Percentiles rank a stretch among this genome's conserved stretches.
Conservation (phyloP, 2,888 invertebrate genomes). For the Pomacea canaliculata region DNA sequence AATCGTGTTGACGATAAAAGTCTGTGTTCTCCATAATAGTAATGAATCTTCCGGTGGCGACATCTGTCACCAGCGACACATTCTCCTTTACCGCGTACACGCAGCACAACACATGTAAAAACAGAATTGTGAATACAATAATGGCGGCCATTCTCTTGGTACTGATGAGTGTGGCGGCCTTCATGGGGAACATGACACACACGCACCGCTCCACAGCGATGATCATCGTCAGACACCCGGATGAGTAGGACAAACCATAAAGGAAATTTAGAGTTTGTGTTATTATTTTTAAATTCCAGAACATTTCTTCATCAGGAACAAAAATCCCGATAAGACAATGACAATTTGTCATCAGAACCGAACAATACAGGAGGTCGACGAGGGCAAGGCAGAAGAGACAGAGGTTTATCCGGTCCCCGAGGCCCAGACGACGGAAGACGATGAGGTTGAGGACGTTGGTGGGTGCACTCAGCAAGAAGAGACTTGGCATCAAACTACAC, state of each 20-base stretch:
- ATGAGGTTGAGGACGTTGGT: background rate
- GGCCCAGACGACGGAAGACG: background rate
- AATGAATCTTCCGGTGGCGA: background rate
- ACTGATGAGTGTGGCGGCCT: background rate
- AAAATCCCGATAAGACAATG: slow-evolving; percentile 29
- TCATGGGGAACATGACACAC: background rate
- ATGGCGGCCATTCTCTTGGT: background rate
- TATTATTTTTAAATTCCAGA: background rate
- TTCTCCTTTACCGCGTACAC: background rate
- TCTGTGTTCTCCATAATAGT: background rate
- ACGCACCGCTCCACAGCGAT: background rate
- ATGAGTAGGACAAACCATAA: background rate
- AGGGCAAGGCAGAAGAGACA: background rate
- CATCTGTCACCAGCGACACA: background rate
- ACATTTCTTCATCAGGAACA: background rate
- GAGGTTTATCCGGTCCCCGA: background rate
- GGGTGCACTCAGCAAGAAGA: background rate
- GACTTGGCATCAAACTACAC: background rate
- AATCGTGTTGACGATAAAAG: background rate
- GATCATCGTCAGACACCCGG: background rate
- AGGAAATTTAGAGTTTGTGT: background rate
- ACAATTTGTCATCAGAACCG: background rate
- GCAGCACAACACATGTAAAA: background rate
- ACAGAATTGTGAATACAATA: background rate
- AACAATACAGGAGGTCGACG: background rate